Base-by-base conservation (phyloP, 2,888 invertebrate species). In the Spisula subtruncata region DNA sequence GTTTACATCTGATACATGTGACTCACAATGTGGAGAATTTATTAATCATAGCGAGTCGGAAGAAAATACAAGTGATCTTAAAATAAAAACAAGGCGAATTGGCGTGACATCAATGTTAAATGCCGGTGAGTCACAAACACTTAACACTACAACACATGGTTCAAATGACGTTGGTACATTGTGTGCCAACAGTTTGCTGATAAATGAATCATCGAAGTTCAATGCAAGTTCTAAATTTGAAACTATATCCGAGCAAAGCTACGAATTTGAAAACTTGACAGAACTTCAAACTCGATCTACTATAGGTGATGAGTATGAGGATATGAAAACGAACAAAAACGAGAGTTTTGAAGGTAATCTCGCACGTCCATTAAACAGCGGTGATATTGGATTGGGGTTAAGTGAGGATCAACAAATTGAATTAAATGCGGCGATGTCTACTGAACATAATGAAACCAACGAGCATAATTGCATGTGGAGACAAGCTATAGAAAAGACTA, bases 401-500 rank as follows among this genome's bases (percentile, higher is more conserved):
- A 0, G 20, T 20, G 25, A 48, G 2, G 84, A 75, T 1, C n/a
- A 84, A 35, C 5, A 6, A 4, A 4, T 75, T 48, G 32, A 84
- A 14, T 66, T 60, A 25, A 48, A 41, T 46, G n/a, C 32, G 18
- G 83, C 25, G 71, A 10, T 35, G 46, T 25, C 10, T 66, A 66
- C 5, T 20, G 60, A 46, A 0, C 16, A 29, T 16, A 25, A 25
- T 66, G 83, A 83, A 46, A 60, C 66, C 46, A 41, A 29, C 56
- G 48, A 83, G 29, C n/a, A 32, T 35, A 16, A 54, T 16, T 75
- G 51, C 71, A 66, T n/a, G 16, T 89, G 41, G 86, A 89, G 46
- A 41, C 56, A 51, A 81, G 85, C 79, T 79, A 20, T 83, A n/a
- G 82, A 54, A n/a, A 88, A 80, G 35, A 71, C 25, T 41, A 87